Evolutionary conservation across 2,888 invertebrate genomes (phyloP).

Genomic region (Pyrrhia umbra): DNA sequence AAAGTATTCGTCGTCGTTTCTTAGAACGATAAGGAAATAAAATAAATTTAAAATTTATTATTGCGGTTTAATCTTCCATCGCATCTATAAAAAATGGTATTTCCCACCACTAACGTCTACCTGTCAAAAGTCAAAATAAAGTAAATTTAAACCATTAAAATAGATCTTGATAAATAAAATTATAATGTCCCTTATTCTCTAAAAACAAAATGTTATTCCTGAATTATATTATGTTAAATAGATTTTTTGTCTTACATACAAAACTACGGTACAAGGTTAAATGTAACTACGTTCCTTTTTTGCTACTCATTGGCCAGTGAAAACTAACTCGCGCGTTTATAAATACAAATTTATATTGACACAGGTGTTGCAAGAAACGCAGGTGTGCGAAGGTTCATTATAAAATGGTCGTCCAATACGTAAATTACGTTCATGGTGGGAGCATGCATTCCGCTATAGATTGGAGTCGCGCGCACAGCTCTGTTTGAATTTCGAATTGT

Average conservation of each 20-base stretch:
- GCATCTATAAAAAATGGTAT: slow-evolving; percentile 1
- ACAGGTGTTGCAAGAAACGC: slow-evolving; percentile 49
- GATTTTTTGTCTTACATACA: slow-evolving; percentile 56
- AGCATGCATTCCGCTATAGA: slow-evolving; percentile 78
- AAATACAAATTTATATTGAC: slow-evolving; percentile 54
- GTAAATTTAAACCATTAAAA: too few species aligned
- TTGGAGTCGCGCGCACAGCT: slow-evolving; percentile 78
- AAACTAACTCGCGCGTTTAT: slow-evolving; percentile 51
- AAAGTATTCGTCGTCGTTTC: slow-evolving; percentile 56
- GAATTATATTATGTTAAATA: slow-evolving; percentile 23
- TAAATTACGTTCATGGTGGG: slow-evolving; percentile 77
- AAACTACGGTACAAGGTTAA: slow-evolving; percentile 60
- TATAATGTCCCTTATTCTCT: background rate
- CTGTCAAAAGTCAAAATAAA: background rate
- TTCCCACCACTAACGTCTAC: background rate
- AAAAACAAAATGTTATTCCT: slow-evolving; percentile 13
- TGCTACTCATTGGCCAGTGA: slow-evolving; percentile 51
- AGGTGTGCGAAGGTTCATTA: slow-evolving; percentile 65
- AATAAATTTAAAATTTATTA: slow-evolving; percentile 12
- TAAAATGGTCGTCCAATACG: slow-evolving; percentile 72
- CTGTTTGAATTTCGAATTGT: slow-evolving; percentile 61
- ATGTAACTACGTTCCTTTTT: slow-evolving; percentile 53
- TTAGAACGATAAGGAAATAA: slow-evolving; percentile 37
- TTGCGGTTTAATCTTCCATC: slow-evolving; percentile 8
- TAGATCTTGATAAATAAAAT: background rate